Evolutionary conservation across 2,797 vertebrate genomes (phyloP).

Genomic region (Clamator glandarius): DNA sequence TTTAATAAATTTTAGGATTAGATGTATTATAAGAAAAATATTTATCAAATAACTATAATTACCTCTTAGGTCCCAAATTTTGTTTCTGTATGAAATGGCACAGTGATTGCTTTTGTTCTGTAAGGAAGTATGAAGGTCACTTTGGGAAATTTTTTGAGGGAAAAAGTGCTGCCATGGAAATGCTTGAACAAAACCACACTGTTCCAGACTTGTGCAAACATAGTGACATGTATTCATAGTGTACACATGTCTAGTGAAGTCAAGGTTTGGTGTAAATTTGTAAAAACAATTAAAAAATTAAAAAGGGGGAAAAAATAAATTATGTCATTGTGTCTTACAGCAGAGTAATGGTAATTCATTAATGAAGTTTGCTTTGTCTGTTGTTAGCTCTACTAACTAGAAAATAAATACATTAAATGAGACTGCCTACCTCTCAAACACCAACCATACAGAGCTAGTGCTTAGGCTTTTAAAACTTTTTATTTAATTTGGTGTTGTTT

Average conservation of each 20-base stretch:
- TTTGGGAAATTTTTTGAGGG: neutral
- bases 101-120: neutral
- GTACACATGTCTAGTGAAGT: neutral
- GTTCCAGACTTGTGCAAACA: neutral
- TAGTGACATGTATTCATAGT: neutral
- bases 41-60: neutral
- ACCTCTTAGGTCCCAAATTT: neutral
- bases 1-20: neutral
- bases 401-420: neutral
- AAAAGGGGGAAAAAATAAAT: neutral
- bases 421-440: neutral
- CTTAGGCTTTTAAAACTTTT: neutral
- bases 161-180: neutral
- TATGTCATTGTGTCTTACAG: neutral
- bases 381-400: neutral
- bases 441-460: accelerated
- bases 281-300: neutral
- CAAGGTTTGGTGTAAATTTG: neutral
- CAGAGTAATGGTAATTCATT: neutral
- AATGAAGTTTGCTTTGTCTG: neutral
- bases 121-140: neutral
- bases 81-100: neutral
- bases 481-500: no score
- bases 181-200: neutral
- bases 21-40: neutral